Evolutionary conservation across 2,797 vertebrate species (phyloP).

Genomic region (Myotis myotis): DNA sequence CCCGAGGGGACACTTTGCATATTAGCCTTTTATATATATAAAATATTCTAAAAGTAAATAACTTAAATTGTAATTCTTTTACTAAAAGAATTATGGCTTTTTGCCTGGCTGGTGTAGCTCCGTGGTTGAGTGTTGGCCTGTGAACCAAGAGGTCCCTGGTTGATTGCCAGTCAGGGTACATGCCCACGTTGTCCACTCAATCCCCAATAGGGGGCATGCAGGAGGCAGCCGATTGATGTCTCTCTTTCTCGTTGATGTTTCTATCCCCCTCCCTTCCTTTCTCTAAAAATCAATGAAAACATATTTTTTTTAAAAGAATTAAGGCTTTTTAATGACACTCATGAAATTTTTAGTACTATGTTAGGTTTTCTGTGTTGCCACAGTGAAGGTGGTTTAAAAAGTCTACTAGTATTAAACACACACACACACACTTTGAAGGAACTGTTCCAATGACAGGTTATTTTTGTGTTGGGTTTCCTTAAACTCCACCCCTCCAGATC

Average conservation of each 20-base stretch:
- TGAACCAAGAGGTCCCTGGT: not conserved
- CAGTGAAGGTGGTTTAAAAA: not conserved
- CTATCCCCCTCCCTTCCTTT: not conserved
- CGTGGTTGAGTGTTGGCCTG: not conserved
- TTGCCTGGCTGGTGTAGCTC: not conserved
- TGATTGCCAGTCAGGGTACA: not conserved
- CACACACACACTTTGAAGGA: not conserved
- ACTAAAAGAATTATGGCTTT: not conserved
- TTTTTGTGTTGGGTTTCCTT: not conserved
- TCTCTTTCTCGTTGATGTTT: not conserved
- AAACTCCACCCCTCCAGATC: not conserved
- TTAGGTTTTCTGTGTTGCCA: not conserved
- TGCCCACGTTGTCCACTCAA: not conserved
- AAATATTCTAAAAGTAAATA: not conserved
- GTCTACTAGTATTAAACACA: not conserved
- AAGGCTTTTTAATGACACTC: not conserved
- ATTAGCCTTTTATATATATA: too few species aligned
- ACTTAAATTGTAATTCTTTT: not conserved
- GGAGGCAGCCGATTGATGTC: not conserved
- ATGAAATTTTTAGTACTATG: not conserved
- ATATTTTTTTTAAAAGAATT: not conserved
- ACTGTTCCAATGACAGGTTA: not conserved
- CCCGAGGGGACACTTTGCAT: too few species aligned
- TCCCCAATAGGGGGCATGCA: not conserved
- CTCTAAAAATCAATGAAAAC: not conserved